Evolutionary conservation across 2,797 vertebrate species (phyloP).

Genomic region (Bradypodion pumilum): DNA sequence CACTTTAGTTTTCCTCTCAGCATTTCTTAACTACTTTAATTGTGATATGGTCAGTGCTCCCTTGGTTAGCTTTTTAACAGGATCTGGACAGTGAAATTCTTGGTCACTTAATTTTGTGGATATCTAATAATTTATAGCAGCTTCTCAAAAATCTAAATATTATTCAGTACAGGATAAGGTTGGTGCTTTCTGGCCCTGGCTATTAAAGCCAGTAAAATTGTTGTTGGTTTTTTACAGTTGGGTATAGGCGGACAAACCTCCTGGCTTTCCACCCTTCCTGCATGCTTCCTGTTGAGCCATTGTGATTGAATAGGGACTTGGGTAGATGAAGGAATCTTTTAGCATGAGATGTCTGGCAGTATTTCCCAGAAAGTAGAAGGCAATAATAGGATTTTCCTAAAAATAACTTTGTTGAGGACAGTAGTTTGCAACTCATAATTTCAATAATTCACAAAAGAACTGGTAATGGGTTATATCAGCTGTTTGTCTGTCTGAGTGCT

Average conservation of each 20-base stretch:
- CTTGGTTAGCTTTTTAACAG: not conserved
- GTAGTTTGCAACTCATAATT: not conserved
- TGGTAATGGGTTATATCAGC: not conserved
- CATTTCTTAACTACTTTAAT: not conserved
- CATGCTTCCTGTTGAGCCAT: slow-evolving; percentile 8
- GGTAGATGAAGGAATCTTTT: not conserved
- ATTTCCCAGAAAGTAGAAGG: not conserved
- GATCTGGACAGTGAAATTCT: not conserved
- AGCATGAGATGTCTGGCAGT: not conserved
- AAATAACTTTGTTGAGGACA: not conserved
- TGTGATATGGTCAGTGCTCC: too few species aligned
- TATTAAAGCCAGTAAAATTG: not conserved
- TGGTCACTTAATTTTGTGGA: not conserved
- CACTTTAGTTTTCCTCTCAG: not conserved
- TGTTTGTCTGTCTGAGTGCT: not conserved
- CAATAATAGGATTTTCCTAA: not conserved
- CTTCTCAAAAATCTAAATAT: not conserved
- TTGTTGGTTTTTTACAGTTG: not conserved
- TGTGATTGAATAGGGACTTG: not conserved
- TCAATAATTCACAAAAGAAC: not conserved
- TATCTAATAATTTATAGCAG: not conserved
- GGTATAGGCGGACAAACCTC: not conserved
- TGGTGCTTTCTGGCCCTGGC: not conserved
- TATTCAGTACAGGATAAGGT: too few species aligned
- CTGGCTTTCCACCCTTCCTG: slow-evolving; percentile 21